These are phyloP conservation scores for Drosophila saltans DNA, from an alignment of 1,140 invertebrate genomes.

Conservation along the genomic window DNA sequence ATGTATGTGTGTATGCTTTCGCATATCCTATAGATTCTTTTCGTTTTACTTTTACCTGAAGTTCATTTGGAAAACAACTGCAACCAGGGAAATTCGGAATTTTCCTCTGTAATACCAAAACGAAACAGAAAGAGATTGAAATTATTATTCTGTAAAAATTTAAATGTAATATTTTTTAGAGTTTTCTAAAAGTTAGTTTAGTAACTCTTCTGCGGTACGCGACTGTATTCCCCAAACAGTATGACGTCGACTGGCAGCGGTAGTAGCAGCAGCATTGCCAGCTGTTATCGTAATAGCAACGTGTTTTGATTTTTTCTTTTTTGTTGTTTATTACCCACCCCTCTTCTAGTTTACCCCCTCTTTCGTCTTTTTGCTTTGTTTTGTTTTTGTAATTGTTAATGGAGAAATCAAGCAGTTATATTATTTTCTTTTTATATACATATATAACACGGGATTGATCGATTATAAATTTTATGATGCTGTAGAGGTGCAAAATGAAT, in stretches of 20 bases:
- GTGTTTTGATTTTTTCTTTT: conserved; percentile 40
- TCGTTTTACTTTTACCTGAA: too few relatives aligned
- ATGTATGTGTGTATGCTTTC: neutral
- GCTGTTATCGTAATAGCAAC: conserved; percentile 42
- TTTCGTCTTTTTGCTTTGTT: neutral
- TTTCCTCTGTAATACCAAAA: neutral
- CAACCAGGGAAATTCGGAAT: neutral
- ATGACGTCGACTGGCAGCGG: conserved; percentile 1
- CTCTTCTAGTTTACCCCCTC: neutral
- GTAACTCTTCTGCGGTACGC: conserved; percentile 9
- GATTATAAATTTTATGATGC: conserved; percentile 7
- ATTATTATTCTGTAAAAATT: too few relatives aligned
- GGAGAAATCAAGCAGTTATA: neutral
- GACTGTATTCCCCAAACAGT: conserved; percentile 19
- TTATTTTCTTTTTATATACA: neutral
- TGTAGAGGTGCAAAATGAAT: neutral
- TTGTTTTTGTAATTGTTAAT: neutral
- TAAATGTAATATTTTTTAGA: too few relatives aligned
- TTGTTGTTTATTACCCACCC: conserved; percentile 5
- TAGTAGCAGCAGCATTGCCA: conserved; percentile 44
- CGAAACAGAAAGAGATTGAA: too few relatives aligned
- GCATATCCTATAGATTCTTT: neutral
- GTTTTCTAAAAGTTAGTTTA: neutral
- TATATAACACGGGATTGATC: neutral
- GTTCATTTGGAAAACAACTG: too few relatives aligned